Evolutionary conservation across 2,888 invertebrate species (phyloP), one percentile per base, ranked within the genome.

Genomic region (Actias luna): DNA sequence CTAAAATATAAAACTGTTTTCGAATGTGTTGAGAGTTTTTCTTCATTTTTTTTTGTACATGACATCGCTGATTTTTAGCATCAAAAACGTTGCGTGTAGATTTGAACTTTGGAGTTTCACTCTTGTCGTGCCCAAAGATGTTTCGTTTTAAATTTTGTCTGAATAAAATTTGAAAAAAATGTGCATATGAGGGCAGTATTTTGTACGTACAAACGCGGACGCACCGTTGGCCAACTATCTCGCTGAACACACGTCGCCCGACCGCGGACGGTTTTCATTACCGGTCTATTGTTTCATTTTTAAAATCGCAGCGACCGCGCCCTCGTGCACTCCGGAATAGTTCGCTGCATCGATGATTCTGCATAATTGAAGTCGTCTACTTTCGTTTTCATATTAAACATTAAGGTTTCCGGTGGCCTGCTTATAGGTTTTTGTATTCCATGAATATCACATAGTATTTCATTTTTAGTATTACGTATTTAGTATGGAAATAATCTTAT

Each of bases 181-280:
- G 5, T 7, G 8, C 4, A 33, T 33, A 39, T 39, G 16, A 22
- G 7, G 1, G 55, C 29, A 29, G 29, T 7, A 7, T 29, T 27
- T 55, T 29, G 22, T 29, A 52, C 29, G n/a, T 25, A 25, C 29
- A n/a, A 29, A 29, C 27, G n/a, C 29, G 29, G 8, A 55, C n/a
- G 46, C 31, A 31, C 46, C 25, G 60, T 60, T 46, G 46, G 42
- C 10, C 46, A 75, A 76, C 78, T 75, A 77, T 77, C 75, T 72
- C 77, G 72, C 72, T 70, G 72, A 71, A 77, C 78, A 76, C 74
- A 77, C 74, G 74, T 75, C 69, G 73, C 69, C 69, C 63, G 71
- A 69, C 70, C 62, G 58, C 64, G 73, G 69, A 68, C 62, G 55
- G 60, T 67, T 64, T 66, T 66, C 67, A 67, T 68, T 67, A 60